phyloP scores from a whole-genome alignment of 2,888 invertebrate species.

The Catotricha subobsoleta region DNA sequence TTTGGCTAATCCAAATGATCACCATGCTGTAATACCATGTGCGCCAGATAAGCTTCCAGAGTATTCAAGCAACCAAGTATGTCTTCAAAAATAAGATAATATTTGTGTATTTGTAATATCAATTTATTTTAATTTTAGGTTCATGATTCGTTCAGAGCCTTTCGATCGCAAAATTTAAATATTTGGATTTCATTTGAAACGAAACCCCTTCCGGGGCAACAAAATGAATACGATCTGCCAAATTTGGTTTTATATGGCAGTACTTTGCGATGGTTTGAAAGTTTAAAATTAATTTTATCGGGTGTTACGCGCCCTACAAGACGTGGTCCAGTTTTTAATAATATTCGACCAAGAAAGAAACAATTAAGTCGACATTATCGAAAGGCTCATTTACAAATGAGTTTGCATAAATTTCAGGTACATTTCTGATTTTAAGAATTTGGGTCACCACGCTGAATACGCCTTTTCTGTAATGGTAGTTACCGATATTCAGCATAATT shows the following conservation, averaged over 20 bases:
- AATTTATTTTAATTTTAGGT: constrained; percentile 2
- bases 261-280: constrained; percentile 88
- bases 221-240: constrained; percentile 32
- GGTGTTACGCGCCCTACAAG: constrained; percentile 88
- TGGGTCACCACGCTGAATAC: too few species aligned
- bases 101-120: too few species aligned
- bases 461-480: too few species aligned
- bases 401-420: constrained; percentile 64
- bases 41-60: constrained; percentile 93
- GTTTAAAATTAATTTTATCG: constrained; percentile 78
- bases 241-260: constrained; percentile 77
- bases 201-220: constrained; percentile 37
- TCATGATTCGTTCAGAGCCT: constrained; percentile 93
- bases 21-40: constrained; percentile 86
- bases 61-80: constrained; percentile 82
- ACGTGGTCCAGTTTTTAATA: constrained; percentile 74
- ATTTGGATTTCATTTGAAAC: constrained; percentile 64
- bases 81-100: constrained; percentile 5
- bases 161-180: constrained; percentile 72
- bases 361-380: constrained; percentile 87
- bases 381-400: constrained; percentile 67
- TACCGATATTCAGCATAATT: too few species aligned
- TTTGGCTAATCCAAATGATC: constrained; percentile 85
- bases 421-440: not conserved
- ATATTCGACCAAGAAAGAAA: constrained; percentile 66